Conservation (phyloP, 1,140 invertebrate genomes). For the Bombus consobrinus region DNA sequence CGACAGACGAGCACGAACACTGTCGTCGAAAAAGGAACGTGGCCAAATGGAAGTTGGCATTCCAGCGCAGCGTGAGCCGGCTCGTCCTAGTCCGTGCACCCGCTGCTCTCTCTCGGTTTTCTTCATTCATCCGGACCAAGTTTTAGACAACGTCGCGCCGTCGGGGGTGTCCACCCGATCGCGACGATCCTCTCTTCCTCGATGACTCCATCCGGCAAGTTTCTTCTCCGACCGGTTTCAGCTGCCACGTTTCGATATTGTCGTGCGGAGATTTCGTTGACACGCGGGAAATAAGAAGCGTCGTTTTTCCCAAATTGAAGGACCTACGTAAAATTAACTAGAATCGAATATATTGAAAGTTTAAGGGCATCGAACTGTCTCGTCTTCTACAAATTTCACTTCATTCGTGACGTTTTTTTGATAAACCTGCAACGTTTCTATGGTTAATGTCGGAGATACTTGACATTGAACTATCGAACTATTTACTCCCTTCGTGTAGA, state of each 20-base stretch:
- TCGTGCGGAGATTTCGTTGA: too few species aligned
- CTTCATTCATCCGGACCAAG: slow-evolving; percentile 37
- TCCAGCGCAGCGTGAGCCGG: slow-evolving; percentile 65
- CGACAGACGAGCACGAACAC: slow-evolving; percentile 31
- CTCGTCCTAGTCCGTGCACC: slow-evolving; percentile 43
- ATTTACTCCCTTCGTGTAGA: neutral
- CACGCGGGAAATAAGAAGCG: neutral
- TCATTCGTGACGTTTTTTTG: too few species aligned
- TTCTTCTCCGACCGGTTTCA: slow-evolving; percentile 52
- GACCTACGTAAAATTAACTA: accelerated
- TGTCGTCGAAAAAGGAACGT: slow-evolving; percentile 51
- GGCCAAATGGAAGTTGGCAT: slow-evolving; percentile 63
- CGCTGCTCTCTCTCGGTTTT: slow-evolving; percentile 48
- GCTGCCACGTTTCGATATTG: slow-evolving; percentile 17
- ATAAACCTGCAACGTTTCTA: too few species aligned
- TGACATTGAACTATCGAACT: too few species aligned
- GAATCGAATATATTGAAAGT: neutral
- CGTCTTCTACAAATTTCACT: too few species aligned
- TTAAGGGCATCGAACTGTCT: too few species aligned
- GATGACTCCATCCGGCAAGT: slow-evolving; percentile 53
- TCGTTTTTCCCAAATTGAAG: neutral
- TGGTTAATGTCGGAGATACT: too few species aligned
- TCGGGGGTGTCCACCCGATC: slow-evolving; percentile 53
- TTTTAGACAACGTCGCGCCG: slow-evolving; percentile 54
- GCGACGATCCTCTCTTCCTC: slow-evolving; percentile 53